phyloP scores from a whole-genome alignment of 2,113 vertebrate species.

The Gavia stellata region DNA sequence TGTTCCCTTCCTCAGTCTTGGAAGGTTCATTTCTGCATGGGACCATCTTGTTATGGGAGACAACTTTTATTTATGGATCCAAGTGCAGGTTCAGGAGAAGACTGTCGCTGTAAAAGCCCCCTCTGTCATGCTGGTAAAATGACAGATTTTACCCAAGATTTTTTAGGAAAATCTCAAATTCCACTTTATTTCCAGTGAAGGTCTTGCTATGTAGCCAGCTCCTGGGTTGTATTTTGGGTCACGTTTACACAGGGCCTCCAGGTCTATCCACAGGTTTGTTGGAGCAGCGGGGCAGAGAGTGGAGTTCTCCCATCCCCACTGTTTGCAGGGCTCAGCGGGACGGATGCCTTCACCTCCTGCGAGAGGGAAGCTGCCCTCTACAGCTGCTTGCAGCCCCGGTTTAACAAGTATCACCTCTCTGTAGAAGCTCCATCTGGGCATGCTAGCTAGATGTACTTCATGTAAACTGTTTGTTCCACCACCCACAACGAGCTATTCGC shows the following conservation, averaged over 20 bases:
- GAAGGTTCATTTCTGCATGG: neutral
- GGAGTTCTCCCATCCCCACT: neutral
- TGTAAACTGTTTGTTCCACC: constrained; percentile 49
- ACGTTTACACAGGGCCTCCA: neutral
- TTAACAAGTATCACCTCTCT: neutral
- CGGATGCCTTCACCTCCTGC: neutral
- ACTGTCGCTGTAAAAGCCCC: neutral
- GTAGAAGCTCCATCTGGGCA: neutral
- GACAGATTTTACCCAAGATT: neutral
- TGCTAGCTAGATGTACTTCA: neutral
- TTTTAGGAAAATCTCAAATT: neutral
- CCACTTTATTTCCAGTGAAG: neutral
- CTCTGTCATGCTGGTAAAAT: neutral
- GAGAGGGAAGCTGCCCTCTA: neutral
- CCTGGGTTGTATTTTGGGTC: neutral
- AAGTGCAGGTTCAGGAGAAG: neutral
- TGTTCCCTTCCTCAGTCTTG: neutral
- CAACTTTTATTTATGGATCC: neutral
- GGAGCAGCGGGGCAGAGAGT: neutral
- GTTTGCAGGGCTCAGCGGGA: rapidly evolving
- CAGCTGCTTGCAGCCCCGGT: neutral
- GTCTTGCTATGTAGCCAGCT: neutral
- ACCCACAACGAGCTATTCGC: neutral
- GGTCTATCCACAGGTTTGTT: neutral
- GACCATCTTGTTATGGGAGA: neutral